A percentile compares a stretch with the other conserved stretches of the same genome.
Conservation (phyloP, 2,113 vertebrate species). For the Cyprinus carpio region DNA sequence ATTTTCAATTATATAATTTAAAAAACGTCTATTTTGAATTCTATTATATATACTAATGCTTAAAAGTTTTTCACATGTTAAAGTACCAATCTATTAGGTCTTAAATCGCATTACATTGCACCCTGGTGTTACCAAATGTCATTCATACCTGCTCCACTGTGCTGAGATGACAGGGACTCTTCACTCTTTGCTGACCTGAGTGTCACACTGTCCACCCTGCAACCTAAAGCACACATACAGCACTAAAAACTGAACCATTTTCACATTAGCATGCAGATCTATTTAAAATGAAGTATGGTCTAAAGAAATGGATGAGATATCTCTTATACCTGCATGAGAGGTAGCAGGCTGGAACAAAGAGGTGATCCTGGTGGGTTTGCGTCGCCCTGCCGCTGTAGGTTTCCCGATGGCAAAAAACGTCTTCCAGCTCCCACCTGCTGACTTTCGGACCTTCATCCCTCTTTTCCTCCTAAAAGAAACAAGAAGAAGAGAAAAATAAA, state of each 20-base stretch:
- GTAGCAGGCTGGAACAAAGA: constrained; percentile 66
- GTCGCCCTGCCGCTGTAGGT: constrained; percentile 68
- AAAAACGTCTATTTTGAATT: neutral
- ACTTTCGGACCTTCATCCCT: constrained; percentile 71
- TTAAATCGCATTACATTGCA: neutral
- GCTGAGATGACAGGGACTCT: constrained; percentile 80
- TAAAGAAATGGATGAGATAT: neutral
- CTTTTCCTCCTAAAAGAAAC: constrained; percentile 67
- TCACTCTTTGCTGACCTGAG: constrained; percentile 81
- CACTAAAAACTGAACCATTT: neutral
- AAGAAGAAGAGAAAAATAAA: neutral
- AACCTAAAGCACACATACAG: constrained; percentile 56
- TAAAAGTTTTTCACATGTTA: neutral
- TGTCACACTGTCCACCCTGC: constrained; percentile 74
- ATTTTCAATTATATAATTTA: neutral
- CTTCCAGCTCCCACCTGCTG: constrained; percentile 79
- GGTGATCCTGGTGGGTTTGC: constrained; percentile 69
- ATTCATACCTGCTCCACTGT: constrained; percentile 76
- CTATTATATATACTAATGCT: no score
- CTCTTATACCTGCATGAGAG: constrained; percentile 61
- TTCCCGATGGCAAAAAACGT: constrained; percentile 81
- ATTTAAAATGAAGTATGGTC: neutral
- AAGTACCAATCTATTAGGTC: neutral
- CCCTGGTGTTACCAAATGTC: neutral
- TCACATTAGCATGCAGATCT: neutral